These are phyloP conservation scores for Pseudolaguvia tuberculata DNA, from an alignment of 2,113 vertebrate genomes.

Conservation along the genomic window DNA sequence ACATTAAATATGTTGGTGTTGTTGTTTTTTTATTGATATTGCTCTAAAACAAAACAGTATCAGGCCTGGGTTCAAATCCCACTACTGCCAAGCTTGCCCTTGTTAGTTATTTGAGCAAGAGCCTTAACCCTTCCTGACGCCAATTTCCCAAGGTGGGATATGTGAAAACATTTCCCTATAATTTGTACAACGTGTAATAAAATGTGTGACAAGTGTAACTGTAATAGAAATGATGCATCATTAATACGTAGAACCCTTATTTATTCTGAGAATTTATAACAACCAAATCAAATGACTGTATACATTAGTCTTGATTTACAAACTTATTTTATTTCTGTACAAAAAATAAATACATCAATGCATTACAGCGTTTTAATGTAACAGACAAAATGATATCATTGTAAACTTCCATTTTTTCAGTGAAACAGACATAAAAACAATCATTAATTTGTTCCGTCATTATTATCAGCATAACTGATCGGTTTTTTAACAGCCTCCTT, in stretches of 20 bases:
- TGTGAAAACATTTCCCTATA: too few species aligned
- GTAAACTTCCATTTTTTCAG: not conserved
- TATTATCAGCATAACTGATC: not conserved
- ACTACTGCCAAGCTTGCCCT: too few species aligned
- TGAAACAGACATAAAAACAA: too few species aligned
- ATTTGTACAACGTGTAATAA: too few species aligned
- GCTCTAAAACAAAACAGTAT: not conserved
- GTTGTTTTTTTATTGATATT: not conserved
- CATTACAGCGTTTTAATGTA: not conserved
- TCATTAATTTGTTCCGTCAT: not conserved
- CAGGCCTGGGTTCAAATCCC: too few species aligned
- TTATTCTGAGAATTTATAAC: too few species aligned
- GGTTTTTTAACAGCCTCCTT: not conserved
- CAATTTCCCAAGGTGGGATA: too few species aligned
- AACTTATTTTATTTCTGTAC: not conserved
- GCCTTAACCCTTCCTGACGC: too few species aligned
- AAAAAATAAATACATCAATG: slow-evolving; percentile 2
- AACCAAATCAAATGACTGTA: not conserved
- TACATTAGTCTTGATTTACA: not conserved
- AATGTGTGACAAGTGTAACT: too few species aligned
- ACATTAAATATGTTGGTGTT: not conserved
- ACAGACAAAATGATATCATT: not conserved
- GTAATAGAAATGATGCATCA: not conserved
- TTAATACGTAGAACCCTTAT: not conserved
- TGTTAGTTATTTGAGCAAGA: too few species aligned